These are phyloP conservation scores for Notocelia uddmanniana DNA, from an alignment of 2,888 invertebrate genomes.

Conservation along the genomic window DNA sequence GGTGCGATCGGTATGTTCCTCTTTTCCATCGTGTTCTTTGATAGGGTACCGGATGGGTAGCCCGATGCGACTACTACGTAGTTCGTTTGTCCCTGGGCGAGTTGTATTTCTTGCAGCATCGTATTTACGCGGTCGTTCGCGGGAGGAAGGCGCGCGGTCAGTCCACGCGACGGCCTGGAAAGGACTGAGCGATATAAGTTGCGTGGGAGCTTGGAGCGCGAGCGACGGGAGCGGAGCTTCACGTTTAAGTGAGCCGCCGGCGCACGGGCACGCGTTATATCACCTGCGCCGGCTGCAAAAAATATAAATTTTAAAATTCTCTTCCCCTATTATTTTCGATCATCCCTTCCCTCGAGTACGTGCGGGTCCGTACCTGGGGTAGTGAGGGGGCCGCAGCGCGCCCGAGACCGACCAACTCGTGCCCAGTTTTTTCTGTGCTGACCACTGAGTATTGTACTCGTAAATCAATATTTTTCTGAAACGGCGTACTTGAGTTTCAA, in stretches of 20 bases:
- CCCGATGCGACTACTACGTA: slow-evolving; percentile 87
- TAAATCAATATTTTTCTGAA: slow-evolving; percentile 46
- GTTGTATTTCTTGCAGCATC: slow-evolving; percentile 85
- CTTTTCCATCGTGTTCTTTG: slow-evolving; percentile 82
- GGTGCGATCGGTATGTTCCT: slow-evolving; percentile 86
- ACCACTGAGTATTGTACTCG: slow-evolving; percentile 70
- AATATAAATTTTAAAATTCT: slow-evolving; percentile 85
- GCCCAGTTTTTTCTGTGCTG: slow-evolving; percentile 75
- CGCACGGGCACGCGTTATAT: slow-evolving; percentile 84
- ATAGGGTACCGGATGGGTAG: slow-evolving; percentile 77
- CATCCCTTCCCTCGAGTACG: slow-evolving; percentile 83
- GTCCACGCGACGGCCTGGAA: slow-evolving; percentile 70
- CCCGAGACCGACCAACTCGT: slow-evolving; percentile 73
- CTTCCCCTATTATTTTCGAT: slow-evolving; percentile 86
- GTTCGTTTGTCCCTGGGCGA: slow-evolving; percentile 85
- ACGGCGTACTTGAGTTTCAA: slow-evolving; percentile 7
- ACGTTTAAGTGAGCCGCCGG: slow-evolving; percentile 83
- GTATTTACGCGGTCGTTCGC: slow-evolving; percentile 67
- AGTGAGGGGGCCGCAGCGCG: slow-evolving; percentile 62
- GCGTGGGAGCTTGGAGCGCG: slow-evolving; percentile 68
- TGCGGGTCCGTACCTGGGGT: slow-evolving; percentile 83
- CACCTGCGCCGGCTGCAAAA: slow-evolving; percentile 86
- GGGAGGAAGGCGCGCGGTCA: slow-evolving; percentile 65
- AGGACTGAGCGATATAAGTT: slow-evolving; percentile 68
- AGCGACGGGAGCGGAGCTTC: slow-evolving; percentile 76